phyloP scores from a whole-genome alignment of 2,888 invertebrate genomes.

The Cistogaster globosa region DNA sequence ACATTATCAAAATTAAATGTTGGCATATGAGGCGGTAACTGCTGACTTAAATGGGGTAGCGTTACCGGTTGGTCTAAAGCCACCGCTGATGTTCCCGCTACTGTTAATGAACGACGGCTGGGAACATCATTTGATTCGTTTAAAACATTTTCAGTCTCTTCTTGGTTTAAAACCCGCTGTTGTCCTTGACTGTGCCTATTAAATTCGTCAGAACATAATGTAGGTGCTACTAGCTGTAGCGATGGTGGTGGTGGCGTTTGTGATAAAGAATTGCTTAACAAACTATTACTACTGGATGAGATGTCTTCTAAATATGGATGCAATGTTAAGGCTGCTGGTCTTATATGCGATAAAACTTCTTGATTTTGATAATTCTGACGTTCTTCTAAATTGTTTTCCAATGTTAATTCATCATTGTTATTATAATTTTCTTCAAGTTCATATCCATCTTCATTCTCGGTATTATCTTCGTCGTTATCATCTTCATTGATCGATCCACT shows the following conservation, averaged over 20 bases:
- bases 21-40: constrained; percentile 47
- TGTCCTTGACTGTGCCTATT: constrained; percentile 3
- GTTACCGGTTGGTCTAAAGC: constrained; percentile 6
- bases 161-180: constrained; percentile 68
- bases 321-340: constrained; percentile 64
- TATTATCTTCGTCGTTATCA: background rate
- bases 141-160: constrained; percentile 81
- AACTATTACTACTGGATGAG: constrained; percentile 68
- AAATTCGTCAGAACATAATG: background rate
- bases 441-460: constrained; percentile 21
- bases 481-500: constrained; percentile 7
- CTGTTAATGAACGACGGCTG: constrained; percentile 52
- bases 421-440: constrained; percentile 18
- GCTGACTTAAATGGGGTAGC: constrained; percentile 51
- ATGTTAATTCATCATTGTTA: constrained; percentile 26
- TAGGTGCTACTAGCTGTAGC: constrained; percentile 1
- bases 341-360: constrained; percentile 64
- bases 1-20: constrained; percentile 76
- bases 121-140: constrained; percentile 76
- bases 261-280: constrained; percentile 59
- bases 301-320: constrained; percentile 71
- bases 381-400: constrained; percentile 74
- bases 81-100: constrained; percentile 13
- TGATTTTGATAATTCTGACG: constrained; percentile 78
- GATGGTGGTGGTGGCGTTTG: constrained; percentile 61